Base-by-base conservation (phyloP, 2,888 invertebrate species). In the Drosophila ustulata region DNA sequence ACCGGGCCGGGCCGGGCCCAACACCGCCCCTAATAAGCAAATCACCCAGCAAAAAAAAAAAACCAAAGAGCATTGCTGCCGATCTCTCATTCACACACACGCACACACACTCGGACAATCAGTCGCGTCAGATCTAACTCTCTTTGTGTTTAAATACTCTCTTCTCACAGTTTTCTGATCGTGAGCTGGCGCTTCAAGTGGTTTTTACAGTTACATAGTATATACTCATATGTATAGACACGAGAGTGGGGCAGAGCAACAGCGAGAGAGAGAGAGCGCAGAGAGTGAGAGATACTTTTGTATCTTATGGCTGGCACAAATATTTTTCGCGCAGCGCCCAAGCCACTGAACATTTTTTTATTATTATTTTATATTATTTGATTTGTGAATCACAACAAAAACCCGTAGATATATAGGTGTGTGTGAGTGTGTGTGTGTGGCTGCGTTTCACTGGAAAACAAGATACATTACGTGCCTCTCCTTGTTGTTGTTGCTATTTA, bases 11-110 rank as follows among this genome's bases (percentile, higher is more conserved):
- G 74, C 75, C 71, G 63, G 69, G 79, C 79, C 78, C 80, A 80
- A 76, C 71, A 72, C 82, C 86, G 82, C 82, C 86, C 82, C 83
- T 82, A 82, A 82, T 75, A 80, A 80, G 82, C 85, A 75, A 84
- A 55, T 61, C 39, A 62, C 18, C 18, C 59, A 53, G 49, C 47
- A 55, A 50, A 61, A 39, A 50, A 56, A 37, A 55, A 55, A 47
- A 32, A 9, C 26, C 13, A 61, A 47, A 34, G 70, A 62, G 80
- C 82, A 75, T 63, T 62, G 66, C 41, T 30, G 37, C 37, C 23
- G 37, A 34, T 58, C 25, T 45, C 46, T 46, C 13, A 34, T 47
- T 32, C 37, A 8, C 28, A n/a, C 25, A 11, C 45, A 66, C 32
- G 5, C 13, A 41, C 45, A 34, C 26, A 50, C 61, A 26, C 37